A percentile compares a stretch with the other conserved stretches of the same genome.
These are phyloP conservation scores for Molorchus minor DNA, from an alignment of 2,888 invertebrate genomes.

Conservation along the genomic window DNA sequence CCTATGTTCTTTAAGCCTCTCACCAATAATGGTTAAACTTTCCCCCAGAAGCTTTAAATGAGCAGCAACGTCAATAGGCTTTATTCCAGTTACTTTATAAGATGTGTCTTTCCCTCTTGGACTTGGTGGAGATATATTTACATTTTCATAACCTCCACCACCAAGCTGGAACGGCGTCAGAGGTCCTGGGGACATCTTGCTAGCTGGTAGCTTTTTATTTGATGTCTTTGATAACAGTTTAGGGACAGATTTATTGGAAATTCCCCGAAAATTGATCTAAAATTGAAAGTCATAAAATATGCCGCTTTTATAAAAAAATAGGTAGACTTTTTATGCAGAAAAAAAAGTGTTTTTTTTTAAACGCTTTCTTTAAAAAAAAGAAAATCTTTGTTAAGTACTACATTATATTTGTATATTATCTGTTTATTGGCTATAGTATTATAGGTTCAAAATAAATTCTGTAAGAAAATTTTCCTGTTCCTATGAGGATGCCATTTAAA, in stretches of 20 bases:
- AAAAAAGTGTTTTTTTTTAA: no score
- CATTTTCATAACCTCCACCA: constrained; percentile 46
- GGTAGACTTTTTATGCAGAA: no score
- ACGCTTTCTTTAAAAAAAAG: no score
- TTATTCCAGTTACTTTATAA: constrained; percentile 76
- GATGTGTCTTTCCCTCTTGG: constrained; percentile 56
- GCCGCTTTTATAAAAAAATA: no score
- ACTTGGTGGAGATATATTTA: constrained; percentile 58
- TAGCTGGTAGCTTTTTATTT: constrained; percentile 31
- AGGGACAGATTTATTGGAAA: constrained; percentile 30
- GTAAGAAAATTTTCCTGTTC: no score
- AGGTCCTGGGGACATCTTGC: constrained; percentile 47
- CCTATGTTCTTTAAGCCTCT: constrained; percentile 90
- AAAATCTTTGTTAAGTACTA: no score
- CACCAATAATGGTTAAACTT: constrained; percentile 92
- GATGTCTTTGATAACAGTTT: constrained; percentile 49
- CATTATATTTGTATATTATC: no score
- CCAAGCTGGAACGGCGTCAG: constrained; percentile 42
- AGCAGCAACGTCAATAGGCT: constrained; percentile 90
- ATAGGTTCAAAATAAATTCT: no score
- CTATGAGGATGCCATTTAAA: no score
- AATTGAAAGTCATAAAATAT: no score
- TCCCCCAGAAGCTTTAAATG: constrained; percentile 92
- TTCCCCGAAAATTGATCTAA: constrained; percentile 32
- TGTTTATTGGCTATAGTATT: no score